Evolutionary conservation across 2,888 invertebrate species (phyloP), one percentile per base, ranked within the genome.

Genomic region (Latheticus oryzae): DNA sequence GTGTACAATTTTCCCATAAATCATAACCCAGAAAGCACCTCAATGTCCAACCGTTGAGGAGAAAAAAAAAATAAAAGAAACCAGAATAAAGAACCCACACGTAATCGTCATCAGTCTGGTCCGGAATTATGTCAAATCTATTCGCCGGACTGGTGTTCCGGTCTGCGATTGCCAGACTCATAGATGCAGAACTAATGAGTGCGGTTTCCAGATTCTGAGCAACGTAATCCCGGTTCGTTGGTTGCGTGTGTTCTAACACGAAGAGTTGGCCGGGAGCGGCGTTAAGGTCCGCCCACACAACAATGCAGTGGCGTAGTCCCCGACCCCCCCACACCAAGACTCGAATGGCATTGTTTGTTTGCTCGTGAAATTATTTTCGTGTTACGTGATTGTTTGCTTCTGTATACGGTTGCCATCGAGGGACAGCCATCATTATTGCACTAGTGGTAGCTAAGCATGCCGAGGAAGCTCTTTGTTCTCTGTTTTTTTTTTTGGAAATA

Each of bases 101-200:
- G n/a, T n/a, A n/a, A n/a, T n/a, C n/a, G n/a, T n/a, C n/a, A n/a
- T n/a, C n/a, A n/a, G n/a, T n/a, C n/a, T n/a, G n/a, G n/a, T n/a
- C n/a, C n/a, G n/a, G n/a, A n/a, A n/a, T n/a, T n/a, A n/a, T n/a
- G n/a, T n/a, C n/a, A n/a, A n/a, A n/a, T n/a, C n/a, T n/a, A n/a
- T n/a, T n/a, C n/a, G n/a, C 52, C 21, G 45, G 58, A 60, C 43
- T 47, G n/a, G n/a, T 35, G 62, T 63, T 63, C 55, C 58, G 61
- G 61, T 55, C 32, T 28, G 32, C 28, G 57, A 45, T 32, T 17
- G 19, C 42, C 40, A 43, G 33, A 61, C 33, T 33, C 70, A 72
- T 66, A 70, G 70, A 63, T 71, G 72, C 72, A 69, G 70, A 72
- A 74, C 73, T 74, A 74, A 74, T 71, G 72, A 73, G 73, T 68